Evolutionary conservation across 2,797 vertebrate species (phyloP).

Genomic region (Myotis planiceps): DNA sequence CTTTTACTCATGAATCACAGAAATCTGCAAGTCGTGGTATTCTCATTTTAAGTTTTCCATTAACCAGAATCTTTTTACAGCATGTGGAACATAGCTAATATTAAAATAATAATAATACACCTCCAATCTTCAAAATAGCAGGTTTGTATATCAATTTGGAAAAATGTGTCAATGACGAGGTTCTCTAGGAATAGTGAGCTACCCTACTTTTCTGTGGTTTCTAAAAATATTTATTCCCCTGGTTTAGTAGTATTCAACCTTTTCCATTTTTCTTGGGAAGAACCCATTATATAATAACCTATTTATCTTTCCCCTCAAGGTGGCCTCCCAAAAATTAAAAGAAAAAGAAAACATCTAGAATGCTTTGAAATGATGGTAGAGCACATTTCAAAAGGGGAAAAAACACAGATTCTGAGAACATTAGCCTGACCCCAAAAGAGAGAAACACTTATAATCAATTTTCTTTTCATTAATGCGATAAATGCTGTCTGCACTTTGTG

Average conservation of each 20-base stretch:
- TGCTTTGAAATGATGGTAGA: constrained; percentile 60
- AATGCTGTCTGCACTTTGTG: constrained; percentile 78
- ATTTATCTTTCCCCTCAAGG: background rate
- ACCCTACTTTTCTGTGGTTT: background rate
- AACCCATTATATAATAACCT: background rate
- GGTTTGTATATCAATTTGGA: background rate
- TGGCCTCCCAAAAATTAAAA: constrained; percentile 58
- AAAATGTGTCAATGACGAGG: background rate
- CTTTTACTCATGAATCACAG: constrained; percentile 63
- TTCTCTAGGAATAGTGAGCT: background rate
- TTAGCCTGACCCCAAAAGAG: constrained; percentile 72
- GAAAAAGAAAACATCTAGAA: constrained; percentile 33
- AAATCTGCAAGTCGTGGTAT: constrained; percentile 43
- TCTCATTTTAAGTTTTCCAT: background rate
- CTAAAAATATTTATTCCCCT: background rate
- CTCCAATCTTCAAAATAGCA: background rate
- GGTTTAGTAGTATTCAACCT: constrained; percentile 17
- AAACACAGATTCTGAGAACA: constrained; percentile 65
- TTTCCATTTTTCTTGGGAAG: background rate
- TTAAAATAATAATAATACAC: background rate
- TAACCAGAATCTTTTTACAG: background rate
- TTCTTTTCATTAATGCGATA: constrained; percentile 80
- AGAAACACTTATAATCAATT: constrained; percentile 78
- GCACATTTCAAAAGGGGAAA: constrained; percentile 5
- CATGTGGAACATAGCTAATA: background rate